Evolutionary conservation across 2,888 invertebrate species (phyloP).

Genomic region (Pandemis corylana): DNA sequence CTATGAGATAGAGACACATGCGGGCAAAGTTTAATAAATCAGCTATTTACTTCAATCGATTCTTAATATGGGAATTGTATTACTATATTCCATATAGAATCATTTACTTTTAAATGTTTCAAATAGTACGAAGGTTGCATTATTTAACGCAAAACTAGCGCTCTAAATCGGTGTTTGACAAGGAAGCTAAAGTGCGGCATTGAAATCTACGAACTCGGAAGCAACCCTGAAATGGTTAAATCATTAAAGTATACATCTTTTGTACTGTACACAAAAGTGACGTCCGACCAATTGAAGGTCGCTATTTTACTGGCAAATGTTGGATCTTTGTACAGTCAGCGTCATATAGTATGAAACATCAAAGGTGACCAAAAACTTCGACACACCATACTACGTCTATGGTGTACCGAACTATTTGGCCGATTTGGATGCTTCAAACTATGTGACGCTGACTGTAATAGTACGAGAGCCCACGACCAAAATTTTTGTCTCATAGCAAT

Average conservation of each 20-base stretch:
- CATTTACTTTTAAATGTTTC: constrained; percentile 5
- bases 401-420: too few relatives aligned
- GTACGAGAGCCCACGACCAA: too few relatives aligned
- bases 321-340: background rate
- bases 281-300: constrained; percentile 4
- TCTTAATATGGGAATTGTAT: background rate
- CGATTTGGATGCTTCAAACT: too few relatives aligned
- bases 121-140: constrained; percentile 31
- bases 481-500: too few relatives aligned
- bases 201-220: constrained; percentile 50
- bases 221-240: constrained; percentile 57
- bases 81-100: background rate
- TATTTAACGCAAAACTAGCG: constrained; percentile 28
- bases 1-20: constrained; percentile 48
- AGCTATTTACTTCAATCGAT: constrained; percentile 3
- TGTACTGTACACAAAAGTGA: constrained; percentile 40
- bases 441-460: too few relatives aligned
- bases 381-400: too few relatives aligned
- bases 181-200: constrained; percentile 42
- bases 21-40: constrained; percentile 31
- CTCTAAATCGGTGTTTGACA: constrained; percentile 36
- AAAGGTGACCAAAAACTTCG: too few relatives aligned
- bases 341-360: too few relatives aligned
- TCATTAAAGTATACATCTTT: constrained; percentile 51
- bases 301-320: constrained; percentile 7